A percentile compares a stretch with the other conserved stretches of the same genome.
phyloP scores from a whole-genome alignment of 1,140 invertebrate genomes.

The Zaprionus africanus region DNA sequence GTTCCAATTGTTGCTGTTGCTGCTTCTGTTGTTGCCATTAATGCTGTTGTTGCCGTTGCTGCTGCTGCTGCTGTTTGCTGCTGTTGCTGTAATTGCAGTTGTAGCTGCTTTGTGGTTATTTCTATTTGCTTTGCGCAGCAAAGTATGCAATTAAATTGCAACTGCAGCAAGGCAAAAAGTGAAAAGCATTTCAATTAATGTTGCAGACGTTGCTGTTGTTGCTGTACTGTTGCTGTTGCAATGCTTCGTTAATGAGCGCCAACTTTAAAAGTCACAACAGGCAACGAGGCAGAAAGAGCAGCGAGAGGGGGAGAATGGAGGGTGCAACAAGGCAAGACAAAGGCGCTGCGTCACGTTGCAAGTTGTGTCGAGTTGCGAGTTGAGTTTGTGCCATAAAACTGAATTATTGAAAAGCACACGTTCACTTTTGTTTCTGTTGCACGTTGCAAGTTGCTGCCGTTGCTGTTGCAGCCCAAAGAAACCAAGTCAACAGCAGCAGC shows the following conservation, averaged over 20 bases:
- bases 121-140: slow-evolving; percentile 32
- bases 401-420: slow-evolving; percentile 74
- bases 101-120: slow-evolving; percentile 25
- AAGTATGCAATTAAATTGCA: slow-evolving; percentile 51
- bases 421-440: slow-evolving; percentile 70
- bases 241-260: slow-evolving; percentile 43
- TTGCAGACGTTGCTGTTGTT: slow-evolving; percentile 39
- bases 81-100: slow-evolving; percentile 10
- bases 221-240: slow-evolving; percentile 9
- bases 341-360: slow-evolving; percentile 36
- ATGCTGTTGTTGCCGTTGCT: slow-evolving; percentile 1
- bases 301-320: background rate
- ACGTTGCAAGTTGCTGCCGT: slow-evolving; percentile 5
- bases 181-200: slow-evolving; percentile 57
- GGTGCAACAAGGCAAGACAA: slow-evolving; percentile 31
- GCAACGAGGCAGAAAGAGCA: background rate
- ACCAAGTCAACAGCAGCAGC: slow-evolving; percentile 70
- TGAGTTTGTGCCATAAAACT: slow-evolving; percentile 66
- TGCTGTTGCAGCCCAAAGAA: slow-evolving; percentile 61
- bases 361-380: slow-evolving; percentile 30
- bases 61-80: slow-evolving; percentile 1
- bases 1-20: slow-evolving; percentile 14
- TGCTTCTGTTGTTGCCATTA: background rate
- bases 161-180: slow-evolving; percentile 33
- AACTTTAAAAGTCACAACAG: slow-evolving; percentile 50